Percentiles rank a stretch among this genome's conserved stretches.
Conservation (phyloP, 2,113 vertebrate genomes). For the Nothoprocta pentlandii region DNA sequence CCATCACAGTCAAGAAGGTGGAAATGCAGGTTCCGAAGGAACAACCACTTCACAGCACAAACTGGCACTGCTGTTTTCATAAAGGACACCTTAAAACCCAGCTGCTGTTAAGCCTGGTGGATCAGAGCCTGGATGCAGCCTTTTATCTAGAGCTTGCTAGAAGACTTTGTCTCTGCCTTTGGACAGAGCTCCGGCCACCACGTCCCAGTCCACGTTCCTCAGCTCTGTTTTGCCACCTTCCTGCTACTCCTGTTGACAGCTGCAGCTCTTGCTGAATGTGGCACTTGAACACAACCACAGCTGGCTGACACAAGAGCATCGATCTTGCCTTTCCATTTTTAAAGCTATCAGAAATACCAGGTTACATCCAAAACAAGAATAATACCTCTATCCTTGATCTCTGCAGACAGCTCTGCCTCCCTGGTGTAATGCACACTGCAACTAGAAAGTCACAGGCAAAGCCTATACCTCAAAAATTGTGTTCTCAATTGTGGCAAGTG, state of each 20-base stretch:
- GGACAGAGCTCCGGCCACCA: background rate
- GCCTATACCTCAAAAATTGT: background rate
- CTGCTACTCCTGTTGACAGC: background rate
- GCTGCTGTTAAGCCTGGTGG: background rate
- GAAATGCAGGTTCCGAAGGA: background rate
- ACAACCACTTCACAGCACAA: background rate
- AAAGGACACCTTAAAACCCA: background rate
- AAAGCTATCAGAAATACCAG: background rate
- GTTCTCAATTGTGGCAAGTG: background rate
- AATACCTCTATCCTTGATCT: background rate
- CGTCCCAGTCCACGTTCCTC: background rate
- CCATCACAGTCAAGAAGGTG: background rate
- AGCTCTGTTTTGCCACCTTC: background rate
- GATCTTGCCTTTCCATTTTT: background rate
- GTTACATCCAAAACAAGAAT: background rate
- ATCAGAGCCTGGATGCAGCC: background rate
- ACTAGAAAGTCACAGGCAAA: background rate
- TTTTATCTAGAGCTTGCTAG: background rate
- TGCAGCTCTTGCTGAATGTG: background rate
- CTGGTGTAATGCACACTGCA: background rate
- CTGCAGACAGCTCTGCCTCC: background rate
- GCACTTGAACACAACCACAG: background rate
- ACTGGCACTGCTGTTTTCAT: background rate
- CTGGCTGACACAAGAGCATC: background rate
- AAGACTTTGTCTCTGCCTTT: background rate